phyloP scores from a whole-genome alignment of 2,113 vertebrate species.

The Tichodroma muraria region DNA sequence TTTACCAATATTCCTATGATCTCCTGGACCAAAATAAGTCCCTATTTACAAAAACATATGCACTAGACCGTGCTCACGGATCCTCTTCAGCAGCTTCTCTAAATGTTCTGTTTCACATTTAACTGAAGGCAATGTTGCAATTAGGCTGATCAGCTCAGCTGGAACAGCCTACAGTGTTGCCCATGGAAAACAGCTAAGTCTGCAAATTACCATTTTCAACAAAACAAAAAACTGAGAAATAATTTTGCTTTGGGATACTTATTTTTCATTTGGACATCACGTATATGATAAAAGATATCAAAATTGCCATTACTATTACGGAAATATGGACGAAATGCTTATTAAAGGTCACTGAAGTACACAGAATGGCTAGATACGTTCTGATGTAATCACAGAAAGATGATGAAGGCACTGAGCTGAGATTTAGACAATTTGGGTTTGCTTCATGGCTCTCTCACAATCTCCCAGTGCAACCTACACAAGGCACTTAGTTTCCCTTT shows the following conservation, averaged over 20 bases:
- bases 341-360: neutral
- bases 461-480: neutral
- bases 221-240: neutral
- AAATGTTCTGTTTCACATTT: neutral
- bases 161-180: neutral
- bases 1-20: neutral
- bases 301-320: neutral
- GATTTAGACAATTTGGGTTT: neutral
- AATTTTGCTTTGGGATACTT: neutral
- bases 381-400: neutral
- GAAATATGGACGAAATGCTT: neutral
- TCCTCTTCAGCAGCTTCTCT: neutral
- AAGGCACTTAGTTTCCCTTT: neutral
- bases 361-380: neutral
- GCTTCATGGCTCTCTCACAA: neutral
- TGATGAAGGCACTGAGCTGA: neutral
- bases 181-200: neutral
- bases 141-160: neutral
- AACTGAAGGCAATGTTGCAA: neutral
- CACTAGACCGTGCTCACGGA: neutral
- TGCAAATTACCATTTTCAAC: neutral
- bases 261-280: neutral
- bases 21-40: neutral
- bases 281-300: neutral
- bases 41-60: neutral